Base-by-base conservation (phyloP, 2,888 invertebrate genomes). In the Nebria salina region DNA sequence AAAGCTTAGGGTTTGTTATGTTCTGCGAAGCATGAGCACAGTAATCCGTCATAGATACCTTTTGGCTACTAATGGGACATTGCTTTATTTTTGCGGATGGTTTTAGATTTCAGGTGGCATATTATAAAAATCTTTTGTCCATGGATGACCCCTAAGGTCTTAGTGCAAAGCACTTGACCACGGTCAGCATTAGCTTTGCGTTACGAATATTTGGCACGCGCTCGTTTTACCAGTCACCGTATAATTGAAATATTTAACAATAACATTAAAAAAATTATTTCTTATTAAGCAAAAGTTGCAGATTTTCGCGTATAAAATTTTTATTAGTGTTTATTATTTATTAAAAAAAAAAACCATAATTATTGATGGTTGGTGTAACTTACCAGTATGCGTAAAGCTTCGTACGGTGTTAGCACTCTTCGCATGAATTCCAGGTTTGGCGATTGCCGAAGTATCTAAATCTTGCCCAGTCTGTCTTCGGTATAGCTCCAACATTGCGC, bases 331-430 rank as follows among this genome's bases (percentile, higher is more conserved):
- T 20, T 20, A 20, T 20, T 20, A 20, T 20, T 20, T 20, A 20
- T 20, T 20, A 20, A 20, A 20, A 20, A 1, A 20, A 20, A 20
- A 20, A 20, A n/a, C n/a, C n/a, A n/a, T n/a, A n/a, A 20, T 20
- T 20, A 20, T 20, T 20, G 20, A 0, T 20, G 20, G 20, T 20
- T 20, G 20, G 20, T 20, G 34, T 26, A 11, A 70, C 70, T 91
- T 88, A 94, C 94, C 94, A 89, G 92, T 91, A 90, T 96, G 96
- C 86, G 93, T 92, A 90, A 94, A 96, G 89, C 95, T 95, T 87
- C 96, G 91, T 83, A 96, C 94, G 81, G 96, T 96, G 89, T 97
- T 96, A 85, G 96, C 95, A 84, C 93, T 93, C 86, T 94, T 92
- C 83, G 94, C 93, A 86, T 92, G 90, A 85, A 93, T 89, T 83